Evolutionary conservation across 2,797 vertebrate species (phyloP), one percentile per base, ranked within the genome.

Genomic region (Schizopygopsis malacanthus): DNA sequence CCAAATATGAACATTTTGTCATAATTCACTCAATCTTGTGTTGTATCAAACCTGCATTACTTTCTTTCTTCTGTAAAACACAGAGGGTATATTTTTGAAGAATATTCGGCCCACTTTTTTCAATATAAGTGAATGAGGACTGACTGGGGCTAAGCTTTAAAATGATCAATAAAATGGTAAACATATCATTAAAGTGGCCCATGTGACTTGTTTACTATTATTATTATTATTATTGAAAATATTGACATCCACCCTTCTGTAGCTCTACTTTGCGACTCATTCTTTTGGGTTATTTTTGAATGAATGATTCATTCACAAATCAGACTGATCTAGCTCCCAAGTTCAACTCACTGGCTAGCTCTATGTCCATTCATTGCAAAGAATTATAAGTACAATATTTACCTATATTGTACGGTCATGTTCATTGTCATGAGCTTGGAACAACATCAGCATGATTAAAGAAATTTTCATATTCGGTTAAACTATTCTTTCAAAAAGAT

Each of bases 301-400:
- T 75, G 45, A 56, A 56, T 39, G 33, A 77, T 37, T 54, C 47
- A n/a, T 77, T 56, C 28, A 77, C 33, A 56, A 56, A 56, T 59
- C 28, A 56, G 33, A 39, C 75, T 77, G 6, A 56, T 77, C 11
- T 18, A 56, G 33, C 50, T 73, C 71, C 16, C 33, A 69, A 71
- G 18, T 43, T 71, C 20, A 70, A 70, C 39, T 70, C 39, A 43
- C 2, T 70, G 39, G 11, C n/a, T 13, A 77, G 50, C 50, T 56
- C 6, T 37, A 69, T 28, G 25, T 28, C 12, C 65, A 69, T 18
- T 69, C 12, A 39, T n/a, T 37, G 5, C 18, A 76, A 39, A 76
- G 4, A 22, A 52, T 12, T 56, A 59, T 54, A 8, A 1, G 6
- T 78, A 41, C 12, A 59, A 39, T n/a, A 41, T 41, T 41, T 41